These are phyloP conservation scores for Apteryx owenii DNA, from an alignment of 2,113 vertebrate genomes.

Conservation along the genomic window DNA sequence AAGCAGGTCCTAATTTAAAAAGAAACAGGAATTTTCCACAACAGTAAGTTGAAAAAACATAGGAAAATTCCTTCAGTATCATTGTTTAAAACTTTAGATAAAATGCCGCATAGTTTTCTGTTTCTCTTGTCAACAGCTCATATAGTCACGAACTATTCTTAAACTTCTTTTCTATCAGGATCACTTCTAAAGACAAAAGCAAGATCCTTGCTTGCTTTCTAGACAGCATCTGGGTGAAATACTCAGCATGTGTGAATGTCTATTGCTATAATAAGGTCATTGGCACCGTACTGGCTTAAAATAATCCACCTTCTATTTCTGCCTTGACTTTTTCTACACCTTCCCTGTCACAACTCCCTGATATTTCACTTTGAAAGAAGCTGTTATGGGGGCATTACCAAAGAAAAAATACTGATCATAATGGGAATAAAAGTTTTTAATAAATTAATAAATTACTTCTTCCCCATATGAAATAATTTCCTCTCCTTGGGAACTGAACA, in stretches of 20 bases:
- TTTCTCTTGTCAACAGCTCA: background rate
- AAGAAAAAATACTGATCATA: background rate
- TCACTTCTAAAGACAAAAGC: background rate
- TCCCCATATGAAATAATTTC: background rate
- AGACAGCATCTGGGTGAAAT: background rate
- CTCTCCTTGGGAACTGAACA: background rate
- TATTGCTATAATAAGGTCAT: background rate
- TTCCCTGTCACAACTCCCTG: background rate
- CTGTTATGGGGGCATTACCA: background rate
- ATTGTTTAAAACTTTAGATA: background rate
- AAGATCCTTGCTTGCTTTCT: background rate
- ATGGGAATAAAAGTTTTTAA: background rate
- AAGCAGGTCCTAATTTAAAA: background rate
- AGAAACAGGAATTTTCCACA: background rate
- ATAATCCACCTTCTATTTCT: background rate
- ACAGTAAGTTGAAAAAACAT: background rate
- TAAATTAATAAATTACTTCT: background rate
- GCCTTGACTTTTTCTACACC: background rate
- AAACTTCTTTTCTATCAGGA: background rate
- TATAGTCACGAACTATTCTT: background rate
- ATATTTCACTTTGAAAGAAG: background rate
- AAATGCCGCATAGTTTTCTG: background rate
- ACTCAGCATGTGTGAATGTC: background rate
- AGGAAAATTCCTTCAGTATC: background rate
- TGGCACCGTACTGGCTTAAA: background rate